Conservation (phyloP, 1,140 invertebrate genomes). For the Chironomus striatipennis region DNA sequence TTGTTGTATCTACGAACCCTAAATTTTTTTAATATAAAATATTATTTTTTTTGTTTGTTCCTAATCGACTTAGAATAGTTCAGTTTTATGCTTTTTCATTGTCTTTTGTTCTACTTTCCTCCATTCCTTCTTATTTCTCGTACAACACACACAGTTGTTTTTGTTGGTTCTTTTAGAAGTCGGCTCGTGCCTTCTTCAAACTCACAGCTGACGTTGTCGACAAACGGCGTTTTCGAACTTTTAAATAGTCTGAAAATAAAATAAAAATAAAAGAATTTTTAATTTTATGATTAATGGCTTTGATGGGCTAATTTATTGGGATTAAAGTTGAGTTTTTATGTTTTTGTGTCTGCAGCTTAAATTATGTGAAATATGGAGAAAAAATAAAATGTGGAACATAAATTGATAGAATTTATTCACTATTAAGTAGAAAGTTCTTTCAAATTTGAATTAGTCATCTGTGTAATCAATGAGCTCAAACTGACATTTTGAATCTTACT, state of each 20-base stretch:
- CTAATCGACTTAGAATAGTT: slow-evolving; percentile 19
- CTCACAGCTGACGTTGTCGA: slow-evolving; percentile 17
- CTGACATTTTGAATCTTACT: too few relatives aligned
- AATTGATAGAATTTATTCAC: too few relatives aligned
- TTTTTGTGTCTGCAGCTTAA: too few relatives aligned
- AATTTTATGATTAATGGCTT: too few relatives aligned
- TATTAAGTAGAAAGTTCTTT: too few relatives aligned
- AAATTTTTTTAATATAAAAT: background rate
- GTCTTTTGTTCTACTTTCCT: slow-evolving; percentile 27
- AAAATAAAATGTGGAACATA: too few relatives aligned
- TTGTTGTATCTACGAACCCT: background rate
- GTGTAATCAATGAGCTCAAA: too few relatives aligned
- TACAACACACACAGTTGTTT: background rate
- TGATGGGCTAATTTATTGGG: too few relatives aligned
- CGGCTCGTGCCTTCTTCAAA: slow-evolving; percentile 21
- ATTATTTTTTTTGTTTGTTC: background rate
- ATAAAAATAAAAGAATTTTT: background rate
- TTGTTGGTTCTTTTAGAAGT: background rate
- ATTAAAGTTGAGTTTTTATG: too few relatives aligned
- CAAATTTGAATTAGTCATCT: too few relatives aligned
- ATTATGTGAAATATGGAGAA: too few relatives aligned
- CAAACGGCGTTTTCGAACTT: slow-evolving; percentile 16
- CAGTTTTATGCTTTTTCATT: slow-evolving; percentile 27
- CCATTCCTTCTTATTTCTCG: slow-evolving; percentile 24
- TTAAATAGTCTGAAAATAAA: slow-evolving; percentile 18